Conservation (phyloP, 35 echinoderm and acorn worm genomes). For the Anneissia japonica region DNA sequence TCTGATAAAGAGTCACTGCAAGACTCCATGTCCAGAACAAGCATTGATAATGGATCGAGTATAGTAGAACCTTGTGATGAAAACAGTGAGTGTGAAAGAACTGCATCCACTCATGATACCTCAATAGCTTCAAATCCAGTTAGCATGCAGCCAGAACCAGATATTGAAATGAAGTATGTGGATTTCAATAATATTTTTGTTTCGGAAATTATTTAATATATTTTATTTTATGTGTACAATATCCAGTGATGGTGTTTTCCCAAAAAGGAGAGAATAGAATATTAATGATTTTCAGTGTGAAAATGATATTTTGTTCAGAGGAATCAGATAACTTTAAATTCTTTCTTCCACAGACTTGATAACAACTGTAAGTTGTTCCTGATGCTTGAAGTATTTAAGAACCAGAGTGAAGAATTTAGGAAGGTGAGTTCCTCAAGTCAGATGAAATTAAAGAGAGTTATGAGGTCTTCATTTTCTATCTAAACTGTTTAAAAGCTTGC, state of each 20-base stretch:
- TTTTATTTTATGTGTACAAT: no score
- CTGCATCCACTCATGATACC: no score
- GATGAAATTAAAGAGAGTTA: no score
- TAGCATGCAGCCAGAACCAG: background rate
- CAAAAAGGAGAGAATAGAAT: no score
- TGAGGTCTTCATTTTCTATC: no score
- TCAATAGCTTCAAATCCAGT: background rate
- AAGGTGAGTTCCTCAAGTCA: constrained; percentile 57
- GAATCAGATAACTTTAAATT: background rate
- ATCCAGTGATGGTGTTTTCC: no score
- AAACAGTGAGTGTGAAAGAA: background rate
- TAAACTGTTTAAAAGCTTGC: no score
- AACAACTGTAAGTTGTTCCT: constrained; percentile 65
- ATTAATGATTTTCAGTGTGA: no score
- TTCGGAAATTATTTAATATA: no score
- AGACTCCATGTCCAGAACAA: background rate
- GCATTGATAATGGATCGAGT: background rate
- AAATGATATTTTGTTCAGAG: no score
- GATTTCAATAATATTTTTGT: no score
- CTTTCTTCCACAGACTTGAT: constrained; percentile 42
- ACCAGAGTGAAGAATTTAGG: constrained; percentile 59
- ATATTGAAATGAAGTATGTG: constrained; percentile 49
- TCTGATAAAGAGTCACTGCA: background rate
- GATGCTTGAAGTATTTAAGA: constrained; percentile 77
- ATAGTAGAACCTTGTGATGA: background rate